phyloP scores from a whole-genome alignment of 2,113 vertebrate species.

The Zeus faber region DNA sequence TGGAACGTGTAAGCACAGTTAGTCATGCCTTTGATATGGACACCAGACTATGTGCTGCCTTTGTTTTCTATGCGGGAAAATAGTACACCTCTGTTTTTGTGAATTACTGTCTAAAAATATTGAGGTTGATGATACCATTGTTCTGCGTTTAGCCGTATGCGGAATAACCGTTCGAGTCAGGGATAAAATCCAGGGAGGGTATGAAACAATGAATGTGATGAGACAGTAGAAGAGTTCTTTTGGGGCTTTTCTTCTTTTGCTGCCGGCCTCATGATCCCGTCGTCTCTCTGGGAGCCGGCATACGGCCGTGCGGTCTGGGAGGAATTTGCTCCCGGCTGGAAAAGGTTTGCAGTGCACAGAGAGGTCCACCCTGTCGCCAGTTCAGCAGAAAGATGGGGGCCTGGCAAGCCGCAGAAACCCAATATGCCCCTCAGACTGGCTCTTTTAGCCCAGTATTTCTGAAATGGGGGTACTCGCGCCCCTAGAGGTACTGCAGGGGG shows the following conservation, averaged over 20 bases:
- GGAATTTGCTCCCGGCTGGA: constrained; percentile 63
- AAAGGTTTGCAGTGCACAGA: constrained; percentile 48
- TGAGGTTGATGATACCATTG: constrained; percentile 17
- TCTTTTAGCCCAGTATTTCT: too few relatives aligned
- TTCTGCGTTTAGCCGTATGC: neutral
- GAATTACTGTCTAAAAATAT: constrained; percentile 37
- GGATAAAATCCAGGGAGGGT: constrained; percentile 1
- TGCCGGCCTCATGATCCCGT: constrained; percentile 51
- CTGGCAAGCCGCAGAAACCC: constrained; percentile 35
- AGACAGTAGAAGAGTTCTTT: constrained; percentile 15
- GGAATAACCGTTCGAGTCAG: neutral
- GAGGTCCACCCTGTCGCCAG: constrained; percentile 38
- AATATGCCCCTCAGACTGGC: constrained; percentile 41
- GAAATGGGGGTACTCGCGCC: too few relatives aligned
- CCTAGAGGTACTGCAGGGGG: too few relatives aligned
- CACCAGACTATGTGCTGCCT: constrained; percentile 18
- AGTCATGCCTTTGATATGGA: constrained; percentile 24
- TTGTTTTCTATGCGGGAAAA: constrained; percentile 22
- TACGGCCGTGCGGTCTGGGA: constrained; percentile 34
- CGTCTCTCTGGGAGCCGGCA: constrained; percentile 45
- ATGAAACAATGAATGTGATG: constrained; percentile 20
- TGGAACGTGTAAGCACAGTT: constrained; percentile 10
- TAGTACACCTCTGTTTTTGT: constrained; percentile 33
- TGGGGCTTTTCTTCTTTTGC: constrained; percentile 51
- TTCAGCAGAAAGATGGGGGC: constrained; percentile 32